A percentile compares a stretch with the other conserved stretches of the same genome.
Conservation (phyloP, 2,888 invertebrate species). For the Agriopis marginaria region DNA sequence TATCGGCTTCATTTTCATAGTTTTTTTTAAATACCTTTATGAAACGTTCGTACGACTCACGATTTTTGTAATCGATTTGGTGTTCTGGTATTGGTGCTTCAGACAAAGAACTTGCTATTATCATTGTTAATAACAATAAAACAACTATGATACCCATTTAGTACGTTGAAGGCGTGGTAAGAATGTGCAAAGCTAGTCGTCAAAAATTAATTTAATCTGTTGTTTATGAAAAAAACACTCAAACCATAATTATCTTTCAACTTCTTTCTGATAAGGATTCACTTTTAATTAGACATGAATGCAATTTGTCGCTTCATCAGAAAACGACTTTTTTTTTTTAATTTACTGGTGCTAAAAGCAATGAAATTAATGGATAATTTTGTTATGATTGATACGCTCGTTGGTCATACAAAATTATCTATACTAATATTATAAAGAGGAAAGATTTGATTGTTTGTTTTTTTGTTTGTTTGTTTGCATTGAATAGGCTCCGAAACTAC, state of each 20-base stretch:
- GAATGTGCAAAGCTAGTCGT: background rate
- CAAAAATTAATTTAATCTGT: background rate
- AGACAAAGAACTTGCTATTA: background rate
- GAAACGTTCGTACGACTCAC: background rate
- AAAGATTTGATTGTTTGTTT: too few relatives aligned
- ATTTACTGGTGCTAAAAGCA: background rate
- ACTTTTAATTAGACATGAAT: background rate
- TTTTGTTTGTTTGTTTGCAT: too few relatives aligned
- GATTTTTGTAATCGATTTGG: background rate
- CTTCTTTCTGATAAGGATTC: background rate
- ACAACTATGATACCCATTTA: background rate
- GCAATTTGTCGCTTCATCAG: slow-evolving; percentile 5
- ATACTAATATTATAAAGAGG: too few relatives aligned
- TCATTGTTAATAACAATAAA: background rate
- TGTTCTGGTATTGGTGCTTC: background rate
- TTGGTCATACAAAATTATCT: too few relatives aligned
- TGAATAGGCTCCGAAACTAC: too few relatives aligned
- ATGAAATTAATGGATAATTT: background rate
- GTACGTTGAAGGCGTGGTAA: too few relatives aligned
- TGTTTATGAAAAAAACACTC: background rate
- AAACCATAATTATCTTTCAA: background rate
- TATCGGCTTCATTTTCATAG: background rate
- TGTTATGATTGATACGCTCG: too few relatives aligned
- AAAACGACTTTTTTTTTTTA: background rate
- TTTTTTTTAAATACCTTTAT: background rate